phyloP scores from a whole-genome alignment of 2,888 invertebrate genomes.

The Epirrhoe tristata region DNA sequence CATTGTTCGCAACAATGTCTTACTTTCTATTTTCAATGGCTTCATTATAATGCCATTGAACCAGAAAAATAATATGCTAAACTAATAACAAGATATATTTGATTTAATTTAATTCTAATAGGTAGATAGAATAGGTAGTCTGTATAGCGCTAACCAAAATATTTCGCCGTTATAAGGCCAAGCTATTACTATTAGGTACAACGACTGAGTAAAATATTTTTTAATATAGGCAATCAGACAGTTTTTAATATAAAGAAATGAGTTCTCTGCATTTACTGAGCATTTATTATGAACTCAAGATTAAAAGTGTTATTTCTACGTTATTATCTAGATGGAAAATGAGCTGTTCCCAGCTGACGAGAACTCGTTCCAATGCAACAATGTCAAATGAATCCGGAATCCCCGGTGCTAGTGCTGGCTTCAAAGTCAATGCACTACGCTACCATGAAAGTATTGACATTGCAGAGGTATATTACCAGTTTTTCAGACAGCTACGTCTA shows the following conservation, averaged over 20 bases:
- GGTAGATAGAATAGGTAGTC: no score
- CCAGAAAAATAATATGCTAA: not conserved
- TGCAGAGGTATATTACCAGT: not conserved
- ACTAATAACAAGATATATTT: no score
- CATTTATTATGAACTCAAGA: not conserved
- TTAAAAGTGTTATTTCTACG: not conserved
- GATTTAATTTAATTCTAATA: no score
- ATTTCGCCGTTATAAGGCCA: not conserved
- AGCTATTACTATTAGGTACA: no score
- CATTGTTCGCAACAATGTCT: constrained; percentile 36
- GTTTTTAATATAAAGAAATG: not conserved
- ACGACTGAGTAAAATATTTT: no score
- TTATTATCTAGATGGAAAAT: not conserved
- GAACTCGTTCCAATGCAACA: constrained; percentile 2
- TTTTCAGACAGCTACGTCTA: not conserved
- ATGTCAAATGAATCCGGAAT: constrained; percentile 10
- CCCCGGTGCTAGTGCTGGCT: constrained; percentile 9
- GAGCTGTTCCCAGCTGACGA: not conserved
- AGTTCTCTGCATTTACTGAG: not conserved
- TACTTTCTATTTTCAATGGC: constrained; percentile 37
- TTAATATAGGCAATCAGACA: not conserved
- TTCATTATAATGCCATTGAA: constrained; percentile 11
- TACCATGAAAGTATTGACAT: not conserved
- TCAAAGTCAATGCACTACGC: constrained; percentile 1
- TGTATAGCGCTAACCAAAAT: no score